A percentile compares a stretch with the other conserved stretches of the same genome.
Conservation (phyloP, 2,113 vertebrate genomes). For the Epinephelus cyanopodus region DNA sequence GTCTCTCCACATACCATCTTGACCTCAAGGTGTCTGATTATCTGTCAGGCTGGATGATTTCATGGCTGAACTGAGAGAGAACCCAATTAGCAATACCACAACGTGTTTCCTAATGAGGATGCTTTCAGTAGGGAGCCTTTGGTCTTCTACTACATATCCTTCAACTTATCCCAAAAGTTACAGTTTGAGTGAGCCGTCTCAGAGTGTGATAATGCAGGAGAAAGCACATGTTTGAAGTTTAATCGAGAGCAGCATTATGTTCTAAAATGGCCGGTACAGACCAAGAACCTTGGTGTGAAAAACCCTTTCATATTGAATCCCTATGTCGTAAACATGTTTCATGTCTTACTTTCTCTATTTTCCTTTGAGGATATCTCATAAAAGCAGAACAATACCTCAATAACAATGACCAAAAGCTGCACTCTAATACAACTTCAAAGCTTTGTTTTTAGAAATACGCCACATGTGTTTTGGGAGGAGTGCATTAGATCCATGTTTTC, state of each 20-base stretch:
- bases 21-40: conserved; percentile 56
- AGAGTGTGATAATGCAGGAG: background rate
- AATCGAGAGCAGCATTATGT: background rate
- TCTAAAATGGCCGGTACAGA: background rate
- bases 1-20: conserved; percentile 20
- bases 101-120: conserved; percentile 2
- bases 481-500: conserved; percentile 1
- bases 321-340: background rate
- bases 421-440: background rate
- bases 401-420: background rate
- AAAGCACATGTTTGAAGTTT: conserved; percentile 23
- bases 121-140: background rate
- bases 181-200: background rate
- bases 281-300: background rate
- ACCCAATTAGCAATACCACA: conserved; percentile 30
- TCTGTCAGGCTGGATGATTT: conserved; percentile 35
- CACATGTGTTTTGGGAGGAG: background rate
- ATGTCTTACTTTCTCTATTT: background rate
- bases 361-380: background rate
- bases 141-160: background rate
- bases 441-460: background rate
- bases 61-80: conserved; percentile 55
- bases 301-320: background rate
- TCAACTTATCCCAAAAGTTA: background rate
- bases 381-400: background rate